Base-by-base conservation (phyloP, 1,140 invertebrate species). In the Bombyx mandarina region DNA sequence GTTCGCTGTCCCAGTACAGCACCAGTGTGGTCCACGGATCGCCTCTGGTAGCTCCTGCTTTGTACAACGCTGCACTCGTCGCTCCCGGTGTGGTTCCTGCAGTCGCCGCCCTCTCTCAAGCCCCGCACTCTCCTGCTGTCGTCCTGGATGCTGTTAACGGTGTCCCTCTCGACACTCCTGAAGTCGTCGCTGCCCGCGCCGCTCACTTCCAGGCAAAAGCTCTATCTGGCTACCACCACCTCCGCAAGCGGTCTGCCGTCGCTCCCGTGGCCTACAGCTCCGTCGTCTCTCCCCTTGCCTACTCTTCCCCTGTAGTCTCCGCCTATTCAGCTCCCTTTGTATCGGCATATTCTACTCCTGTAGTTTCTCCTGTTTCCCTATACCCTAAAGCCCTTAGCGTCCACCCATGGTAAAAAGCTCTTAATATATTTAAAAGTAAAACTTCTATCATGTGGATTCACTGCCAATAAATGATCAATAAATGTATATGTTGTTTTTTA, bases 171-270 rank as follows among this genome's bases (percentile, higher is more conserved):
- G 86, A 88, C 63, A 88, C 88, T 22, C 77, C 83, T 58, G 88
- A 88, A 45, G 87, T 88, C 1, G 82, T 88, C 54, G 81, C 88
- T 18, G 88, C 89, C 45, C 70, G 84, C 54, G 78, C 85, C 56
- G 86, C 86, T 12, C 86, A 88, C 69, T 82, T 71, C 71, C 69
- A 77, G 52, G 82, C 85, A 52, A 84, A 85, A 66, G 78, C 82
- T 44, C 70, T 88, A 9, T 64, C 76, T 52, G 77, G 75, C 43
- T 61, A 69, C 12, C 83, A 88, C 63, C 75, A 83, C 51, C 73
- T 86, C 43, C 63, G 63, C 61, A 86, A 86, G 71, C 75, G 83
- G 6, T 85, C 82, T 42, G 63, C 71, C n/a, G 73, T 72, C 48
- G 79, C 82, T 54, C 80, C 78, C 12, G 65, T 77, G 1, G 54